Base-by-base conservation (phyloP, 2,113 vertebrate genomes). In the Hystrix cristata region DNA sequence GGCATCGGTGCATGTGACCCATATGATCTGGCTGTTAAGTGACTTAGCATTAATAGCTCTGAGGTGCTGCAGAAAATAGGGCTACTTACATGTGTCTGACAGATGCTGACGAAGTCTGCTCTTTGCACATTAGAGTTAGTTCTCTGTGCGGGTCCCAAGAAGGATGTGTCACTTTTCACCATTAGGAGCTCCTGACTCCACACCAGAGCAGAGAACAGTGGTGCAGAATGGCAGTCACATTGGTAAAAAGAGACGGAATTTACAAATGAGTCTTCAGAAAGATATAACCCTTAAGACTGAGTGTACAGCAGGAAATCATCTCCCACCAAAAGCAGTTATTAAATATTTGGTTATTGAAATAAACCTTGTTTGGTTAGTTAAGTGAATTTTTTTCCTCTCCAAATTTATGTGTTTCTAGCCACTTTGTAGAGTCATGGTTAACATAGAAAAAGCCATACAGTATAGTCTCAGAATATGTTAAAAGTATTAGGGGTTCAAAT, bases 181-280 rank as follows among this genome's bases (percentile, higher is more conserved):
- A 2, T n/a, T 21, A 82, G 13, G n/a, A 43, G 15, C 55, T 74
- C 38, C 59, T 74, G 57, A 38, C 67, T 90, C 51, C 21, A 86
- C 29, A 78, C 7, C 59, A 11, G 18, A 34, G 51, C n/a, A 48
- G 48, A 89, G 43, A 62, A 48, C 14, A 38, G 34, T 38, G 18
- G 29, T 59, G 6, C 4, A 60, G 64, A 18, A 85, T 14, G 31
- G 38, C 53, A 84, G 31, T 69, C 19, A 86, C 16, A 12, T 12
- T 10, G 46, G 60, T 48, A 25, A 71, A 57, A 94, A 25, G 38
- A 80, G 21, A 46, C 9, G 51, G 46, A 60, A 23, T 65, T 96
- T n/a, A 86, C n/a, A 95, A 46, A 46, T 78, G 46, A 83, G 9
- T 72, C 69, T 79, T 69, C n/a, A 83, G 55, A 69, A 71, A 87